Evolutionary conservation across 2,888 invertebrate genomes (phyloP).

Genomic region (Tetragnatha montana): DNA sequence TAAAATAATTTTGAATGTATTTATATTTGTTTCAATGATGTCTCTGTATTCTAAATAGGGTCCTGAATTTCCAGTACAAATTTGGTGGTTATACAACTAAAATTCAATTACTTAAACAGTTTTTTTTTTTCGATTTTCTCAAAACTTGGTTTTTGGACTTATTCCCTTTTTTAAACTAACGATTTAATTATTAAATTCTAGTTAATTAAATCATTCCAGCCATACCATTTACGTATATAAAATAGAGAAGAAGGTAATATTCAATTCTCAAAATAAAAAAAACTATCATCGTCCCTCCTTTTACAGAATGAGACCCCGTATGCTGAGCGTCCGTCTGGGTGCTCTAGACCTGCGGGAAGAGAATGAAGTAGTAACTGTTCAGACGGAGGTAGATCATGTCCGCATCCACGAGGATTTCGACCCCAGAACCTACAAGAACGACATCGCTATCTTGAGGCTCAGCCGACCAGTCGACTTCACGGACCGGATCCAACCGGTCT

Average conservation of each 20-base stretch:
- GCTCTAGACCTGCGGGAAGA: conserved; percentile 79
- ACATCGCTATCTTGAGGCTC: conserved; percentile 36
- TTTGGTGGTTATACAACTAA: too few relatives aligned
- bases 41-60: too few relatives aligned
- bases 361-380: conserved; percentile 67
- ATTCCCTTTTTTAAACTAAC: too few relatives aligned
- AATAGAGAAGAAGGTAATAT: background rate
- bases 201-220: background rate
- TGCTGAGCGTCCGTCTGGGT: conserved; percentile 81
- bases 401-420: conserved; percentile 24
- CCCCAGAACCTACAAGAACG: conserved; percentile 2
- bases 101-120: too few relatives aligned
- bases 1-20: too few relatives aligned
- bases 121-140: too few relatives aligned
- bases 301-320: conserved; percentile 21
- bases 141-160: too few relatives aligned
- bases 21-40: too few relatives aligned
- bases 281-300: too few relatives aligned
- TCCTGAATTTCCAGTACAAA: too few relatives aligned
- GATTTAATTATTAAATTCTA: too few relatives aligned
- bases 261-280: too few relatives aligned
- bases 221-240: background rate
- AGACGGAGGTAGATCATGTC: conserved; percentile 74
- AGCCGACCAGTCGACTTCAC: background rate
- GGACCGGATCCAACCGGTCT: conserved; percentile 31